Evolutionary conservation across 2,797 vertebrate genomes (phyloP).

Genomic region (Rhinophrynus dorsalis): DNA sequence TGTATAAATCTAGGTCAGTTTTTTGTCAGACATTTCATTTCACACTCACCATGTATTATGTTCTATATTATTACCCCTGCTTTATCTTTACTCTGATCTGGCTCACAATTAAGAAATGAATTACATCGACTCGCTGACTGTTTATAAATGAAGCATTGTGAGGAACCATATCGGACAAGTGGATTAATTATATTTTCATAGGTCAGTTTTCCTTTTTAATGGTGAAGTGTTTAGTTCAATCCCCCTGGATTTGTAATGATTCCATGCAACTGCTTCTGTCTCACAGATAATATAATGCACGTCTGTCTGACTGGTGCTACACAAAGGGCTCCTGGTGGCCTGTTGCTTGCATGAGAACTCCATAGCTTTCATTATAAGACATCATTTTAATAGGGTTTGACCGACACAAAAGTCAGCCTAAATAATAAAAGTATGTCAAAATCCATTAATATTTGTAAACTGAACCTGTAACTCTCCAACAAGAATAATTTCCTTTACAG

Average conservation of each 20-base stretch:
- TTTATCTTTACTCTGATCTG: constrained; percentile 10
- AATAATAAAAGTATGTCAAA: no score
- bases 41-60: not conserved
- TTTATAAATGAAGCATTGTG: constrained; percentile 34
- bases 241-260: not conserved
- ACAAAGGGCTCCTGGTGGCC: no score
- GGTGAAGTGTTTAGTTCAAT: not conserved
- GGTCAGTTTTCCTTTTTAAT: not conserved
- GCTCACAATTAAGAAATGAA: constrained; percentile 28
- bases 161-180: not conserved
- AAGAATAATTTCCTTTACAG: no score
- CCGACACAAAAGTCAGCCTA: no score
- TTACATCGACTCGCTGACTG: not conserved
- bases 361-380: no score
- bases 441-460: no score
- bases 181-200: constrained; percentile 22
- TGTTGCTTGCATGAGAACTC: no score
- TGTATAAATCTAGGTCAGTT: constrained; percentile 32
- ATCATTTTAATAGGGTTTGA: no score
- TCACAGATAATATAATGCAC: no score
- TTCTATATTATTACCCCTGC: constrained; percentile 14
- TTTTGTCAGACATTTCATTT: not conserved
- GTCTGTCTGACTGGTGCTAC: no score
- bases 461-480: no score
- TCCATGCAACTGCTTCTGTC: no score